Conservation (phyloP, 2,113 vertebrate genomes). For the Neomonachus schauinslandi region DNA sequence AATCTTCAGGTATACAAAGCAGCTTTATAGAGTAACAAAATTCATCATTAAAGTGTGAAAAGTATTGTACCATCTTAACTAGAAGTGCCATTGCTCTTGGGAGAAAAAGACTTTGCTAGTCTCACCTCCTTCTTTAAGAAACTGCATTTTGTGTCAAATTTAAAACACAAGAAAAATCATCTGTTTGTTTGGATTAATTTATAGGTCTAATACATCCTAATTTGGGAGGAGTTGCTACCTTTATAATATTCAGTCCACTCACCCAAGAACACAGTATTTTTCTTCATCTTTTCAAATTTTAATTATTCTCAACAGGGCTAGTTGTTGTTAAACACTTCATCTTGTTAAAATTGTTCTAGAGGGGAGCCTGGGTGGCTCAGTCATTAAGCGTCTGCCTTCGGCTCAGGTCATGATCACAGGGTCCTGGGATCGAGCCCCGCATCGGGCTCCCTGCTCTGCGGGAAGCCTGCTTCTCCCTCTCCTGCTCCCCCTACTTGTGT, state of each 20-base stretch:
- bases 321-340: background rate
- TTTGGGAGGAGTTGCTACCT: background rate
- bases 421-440: too few relatives aligned
- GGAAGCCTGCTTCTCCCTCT: too few relatives aligned
- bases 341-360: background rate
- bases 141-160: background rate
- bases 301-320: background rate
- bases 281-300: background rate
- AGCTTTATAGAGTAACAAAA: background rate
- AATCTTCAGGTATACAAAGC: conserved; percentile 19
- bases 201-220: background rate
- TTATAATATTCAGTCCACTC: background rate
- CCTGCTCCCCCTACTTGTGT: too few relatives aligned
- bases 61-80: background rate
- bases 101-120: background rate
- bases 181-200: background rate
- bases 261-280: background rate
- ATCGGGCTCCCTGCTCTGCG: too few relatives aligned
- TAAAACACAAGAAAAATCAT: background rate
- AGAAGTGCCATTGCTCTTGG: background rate
- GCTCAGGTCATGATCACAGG: too few relatives aligned
- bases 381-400: too few relatives aligned
- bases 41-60: background rate
- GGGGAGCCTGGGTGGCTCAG: too few relatives aligned
- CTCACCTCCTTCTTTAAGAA: background rate